Conservation (phyloP, 2,888 invertebrate genomes). For the Hirtodrosophila trivittata region DNA sequence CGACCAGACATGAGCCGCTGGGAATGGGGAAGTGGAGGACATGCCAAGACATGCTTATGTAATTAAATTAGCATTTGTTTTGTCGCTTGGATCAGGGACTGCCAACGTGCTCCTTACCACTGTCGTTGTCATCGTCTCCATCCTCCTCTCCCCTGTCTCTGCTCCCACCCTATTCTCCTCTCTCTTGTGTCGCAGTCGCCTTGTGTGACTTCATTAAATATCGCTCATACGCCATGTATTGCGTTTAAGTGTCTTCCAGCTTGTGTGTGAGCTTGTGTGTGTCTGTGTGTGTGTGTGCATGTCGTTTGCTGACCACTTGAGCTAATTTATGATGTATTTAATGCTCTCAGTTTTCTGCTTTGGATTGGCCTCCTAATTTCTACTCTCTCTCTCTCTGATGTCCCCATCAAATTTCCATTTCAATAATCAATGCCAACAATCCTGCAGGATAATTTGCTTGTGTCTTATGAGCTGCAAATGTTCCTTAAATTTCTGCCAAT, state of each 20-base stretch:
- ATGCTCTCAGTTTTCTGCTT: conserved; percentile 30
- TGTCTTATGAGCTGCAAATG: conserved; percentile 48
- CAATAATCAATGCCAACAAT: conserved; percentile 42
- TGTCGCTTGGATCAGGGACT: conserved; percentile 53
- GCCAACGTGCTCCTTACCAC: conserved; percentile 28
- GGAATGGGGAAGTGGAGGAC: conserved; percentile 9
- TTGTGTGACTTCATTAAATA: conserved; percentile 62
- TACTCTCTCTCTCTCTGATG: not conserved
- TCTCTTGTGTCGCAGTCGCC: not conserved
- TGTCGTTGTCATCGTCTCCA: conserved; percentile 49
- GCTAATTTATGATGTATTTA: conserved; percentile 53
- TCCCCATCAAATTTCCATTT: conserved; percentile 36
- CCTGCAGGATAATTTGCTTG: conserved; percentile 16
- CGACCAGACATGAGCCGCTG: conserved; percentile 1
- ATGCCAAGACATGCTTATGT: conserved; percentile 57
- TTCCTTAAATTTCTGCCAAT: conserved; percentile 43
- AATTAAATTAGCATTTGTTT: conserved; percentile 71
- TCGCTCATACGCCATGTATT: conserved; percentile 64
- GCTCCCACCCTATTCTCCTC: not conserved
- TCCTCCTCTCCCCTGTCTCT: conserved; percentile 2
- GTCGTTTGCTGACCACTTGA: conserved; percentile 31
- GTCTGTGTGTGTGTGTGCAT: conserved; percentile 6
- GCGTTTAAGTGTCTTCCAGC: not conserved
- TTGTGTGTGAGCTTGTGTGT: not conserved
- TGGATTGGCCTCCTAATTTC: conserved; percentile 3